Percentiles rank a stretch among this genome's conserved stretches.
Evolutionary conservation across 2,797 vertebrate genomes (phyloP).

Genomic region (Myotis myotis): DNA sequence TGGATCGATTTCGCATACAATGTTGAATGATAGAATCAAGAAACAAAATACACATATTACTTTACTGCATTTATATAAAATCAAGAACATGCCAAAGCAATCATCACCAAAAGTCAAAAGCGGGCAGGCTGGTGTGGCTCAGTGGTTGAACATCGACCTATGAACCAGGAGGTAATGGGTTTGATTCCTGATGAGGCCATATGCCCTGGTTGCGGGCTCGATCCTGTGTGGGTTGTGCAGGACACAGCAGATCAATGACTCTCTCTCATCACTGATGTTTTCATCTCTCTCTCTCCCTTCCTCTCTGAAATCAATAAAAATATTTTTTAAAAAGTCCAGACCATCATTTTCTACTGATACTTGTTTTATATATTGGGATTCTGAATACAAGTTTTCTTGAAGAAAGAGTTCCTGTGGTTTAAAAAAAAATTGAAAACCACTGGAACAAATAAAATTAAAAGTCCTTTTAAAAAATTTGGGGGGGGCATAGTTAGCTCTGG

Average conservation of each 20-base stretch:
- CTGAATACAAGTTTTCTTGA: not conserved
- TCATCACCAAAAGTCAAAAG: not conserved
- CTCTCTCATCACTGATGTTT: too few species aligned
- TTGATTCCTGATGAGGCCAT: too few species aligned
- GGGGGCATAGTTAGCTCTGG: not conserved
- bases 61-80: not conserved
- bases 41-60: not conserved
- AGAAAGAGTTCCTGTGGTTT: not conserved
- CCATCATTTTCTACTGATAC: not conserved
- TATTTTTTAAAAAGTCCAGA: not conserved
- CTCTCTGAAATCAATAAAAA: too few species aligned
- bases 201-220: too few species aligned
- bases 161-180: too few species aligned
- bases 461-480: not conserved
- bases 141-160: too few species aligned
- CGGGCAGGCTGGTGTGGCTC: too few species aligned
- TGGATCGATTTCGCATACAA: not conserved
- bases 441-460: not conserved
- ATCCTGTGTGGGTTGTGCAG: too few species aligned
- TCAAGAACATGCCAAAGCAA: not conserved
- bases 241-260: too few species aligned
- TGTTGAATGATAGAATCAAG: accelerated
- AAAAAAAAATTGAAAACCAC: not conserved
- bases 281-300: too few species aligned
- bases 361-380: not conserved